Evolutionary conservation across 2,113 vertebrate genomes (phyloP).

Genomic region (Lepidothrix coronata): DNA sequence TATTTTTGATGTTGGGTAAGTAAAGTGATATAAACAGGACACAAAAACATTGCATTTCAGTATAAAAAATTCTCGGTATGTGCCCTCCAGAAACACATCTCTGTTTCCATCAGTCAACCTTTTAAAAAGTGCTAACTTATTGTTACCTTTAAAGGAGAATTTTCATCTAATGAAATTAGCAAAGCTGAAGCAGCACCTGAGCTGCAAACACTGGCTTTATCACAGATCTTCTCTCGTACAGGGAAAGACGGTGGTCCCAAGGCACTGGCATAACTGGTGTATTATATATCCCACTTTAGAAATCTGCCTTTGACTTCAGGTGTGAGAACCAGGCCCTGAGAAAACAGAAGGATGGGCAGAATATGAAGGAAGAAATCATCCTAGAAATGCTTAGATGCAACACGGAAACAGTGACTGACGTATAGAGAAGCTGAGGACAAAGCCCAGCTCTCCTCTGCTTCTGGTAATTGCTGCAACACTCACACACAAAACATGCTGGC

Average conservation of each 20-base stretch:
- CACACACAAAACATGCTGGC: not conserved
- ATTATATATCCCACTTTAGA: not conserved
- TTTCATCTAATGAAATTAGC: not conserved
- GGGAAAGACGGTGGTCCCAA: not conserved
- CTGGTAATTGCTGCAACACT: not conserved
- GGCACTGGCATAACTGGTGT: not conserved
- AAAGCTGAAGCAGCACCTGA: not conserved
- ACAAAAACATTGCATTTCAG: conserved; percentile 16
- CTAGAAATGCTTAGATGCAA: not conserved
- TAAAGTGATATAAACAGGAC: conserved; percentile 22
- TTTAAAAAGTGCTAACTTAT: not conserved
- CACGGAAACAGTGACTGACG: not conserved
- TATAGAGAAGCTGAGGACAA: not conserved
- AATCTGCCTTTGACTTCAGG: not conserved
- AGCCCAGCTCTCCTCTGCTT: not conserved
- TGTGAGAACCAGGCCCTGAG: not conserved
- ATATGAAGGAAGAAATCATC: not conserved
- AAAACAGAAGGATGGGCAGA: not conserved
- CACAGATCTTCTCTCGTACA: not conserved
- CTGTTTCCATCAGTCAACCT: not conserved
- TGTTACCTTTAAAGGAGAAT: not conserved
- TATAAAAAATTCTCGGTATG: not conserved
- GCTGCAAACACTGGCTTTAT: not conserved
- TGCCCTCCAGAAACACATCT: not conserved
- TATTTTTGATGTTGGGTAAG: conserved; percentile 45